Percentiles rank a stretch among this genome's conserved stretches.
Evolutionary conservation across 2,113 vertebrate genomes (phyloP).

Genomic region (Noctilio leporinus): DNA sequence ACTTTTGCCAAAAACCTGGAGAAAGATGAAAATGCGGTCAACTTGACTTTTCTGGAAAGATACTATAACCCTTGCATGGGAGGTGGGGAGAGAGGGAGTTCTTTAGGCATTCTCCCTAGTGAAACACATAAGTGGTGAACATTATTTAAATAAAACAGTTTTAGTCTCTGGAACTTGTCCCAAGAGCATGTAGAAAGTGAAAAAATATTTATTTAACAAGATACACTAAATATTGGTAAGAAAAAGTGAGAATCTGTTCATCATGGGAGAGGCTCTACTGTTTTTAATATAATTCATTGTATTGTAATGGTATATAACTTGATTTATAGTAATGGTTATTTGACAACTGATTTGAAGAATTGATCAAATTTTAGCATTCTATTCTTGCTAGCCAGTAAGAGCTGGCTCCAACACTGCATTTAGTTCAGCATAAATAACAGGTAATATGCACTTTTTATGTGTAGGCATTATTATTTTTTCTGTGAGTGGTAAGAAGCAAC

Average conservation of each 20-base stretch:
- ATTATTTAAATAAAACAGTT: no score
- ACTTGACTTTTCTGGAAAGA: background rate
- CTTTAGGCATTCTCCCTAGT: no score
- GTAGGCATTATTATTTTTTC: conserved; percentile 29
- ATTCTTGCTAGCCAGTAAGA: background rate
- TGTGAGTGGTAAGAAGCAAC: background rate
- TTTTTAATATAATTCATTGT: background rate
- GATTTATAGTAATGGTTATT: background rate
- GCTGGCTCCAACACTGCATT: background rate
- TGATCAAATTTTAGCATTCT: background rate
- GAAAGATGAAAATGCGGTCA: background rate
- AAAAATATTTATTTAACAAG: no score
- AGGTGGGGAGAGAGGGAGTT: background rate
- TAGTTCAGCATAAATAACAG: background rate
- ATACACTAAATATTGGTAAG: no score
- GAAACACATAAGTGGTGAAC: no score
- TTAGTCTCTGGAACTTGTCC: no score
- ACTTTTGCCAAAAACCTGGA: background rate
- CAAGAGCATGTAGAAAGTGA: no score
- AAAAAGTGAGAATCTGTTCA: no score
- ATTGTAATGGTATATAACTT: background rate
- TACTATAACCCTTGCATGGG: background rate
- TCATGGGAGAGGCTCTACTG: no score
- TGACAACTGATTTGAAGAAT: background rate
- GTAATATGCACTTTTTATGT: conserved; percentile 58